phyloP scores from a whole-genome alignment of 2,113 vertebrate genomes.

The Hystrix cristata region DNA sequence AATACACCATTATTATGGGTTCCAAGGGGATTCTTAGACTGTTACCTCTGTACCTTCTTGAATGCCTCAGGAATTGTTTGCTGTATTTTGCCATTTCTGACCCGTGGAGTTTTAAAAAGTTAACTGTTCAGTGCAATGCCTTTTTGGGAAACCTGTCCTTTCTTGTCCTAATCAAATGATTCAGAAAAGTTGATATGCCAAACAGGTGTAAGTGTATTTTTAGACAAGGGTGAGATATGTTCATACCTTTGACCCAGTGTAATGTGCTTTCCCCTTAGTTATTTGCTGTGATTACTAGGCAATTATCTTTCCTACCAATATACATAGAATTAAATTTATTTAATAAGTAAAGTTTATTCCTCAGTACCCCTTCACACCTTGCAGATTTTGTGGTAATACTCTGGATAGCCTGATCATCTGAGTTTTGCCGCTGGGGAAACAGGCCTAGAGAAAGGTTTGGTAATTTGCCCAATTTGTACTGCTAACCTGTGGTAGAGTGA shows the following conservation, averaged over 20 bases:
- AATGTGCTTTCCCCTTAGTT: slow-evolving; percentile 51
- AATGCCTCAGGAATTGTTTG: slow-evolving; percentile 31
- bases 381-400: neutral
- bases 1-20: neutral
- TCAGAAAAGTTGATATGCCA: slow-evolving; percentile 62
- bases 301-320: slow-evolving; percentile 46
- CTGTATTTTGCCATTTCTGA: slow-evolving; percentile 18
- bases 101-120: neutral
- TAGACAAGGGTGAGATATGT: slow-evolving; percentile 37
- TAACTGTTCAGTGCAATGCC: slow-evolving; percentile 34
- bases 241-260: slow-evolving; percentile 55
- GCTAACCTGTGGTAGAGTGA: neutral
- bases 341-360: slow-evolving; percentile 14
- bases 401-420: neutral
- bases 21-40: slow-evolving; percentile 14
- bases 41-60: neutral
- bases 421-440: neutral
- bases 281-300: slow-evolving; percentile 41
- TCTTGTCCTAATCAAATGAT: slow-evolving; percentile 48
- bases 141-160: slow-evolving; percentile 28
- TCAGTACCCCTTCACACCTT: slow-evolving; percentile 23
- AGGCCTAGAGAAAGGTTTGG: slow-evolving; percentile 14
- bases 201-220: slow-evolving; percentile 67
- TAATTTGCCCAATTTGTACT: slow-evolving; percentile 37
- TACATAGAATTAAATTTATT: slow-evolving; percentile 34